Conservation (phyloP, 2,888 invertebrate genomes). For the Malachius bipustulatus region DNA sequence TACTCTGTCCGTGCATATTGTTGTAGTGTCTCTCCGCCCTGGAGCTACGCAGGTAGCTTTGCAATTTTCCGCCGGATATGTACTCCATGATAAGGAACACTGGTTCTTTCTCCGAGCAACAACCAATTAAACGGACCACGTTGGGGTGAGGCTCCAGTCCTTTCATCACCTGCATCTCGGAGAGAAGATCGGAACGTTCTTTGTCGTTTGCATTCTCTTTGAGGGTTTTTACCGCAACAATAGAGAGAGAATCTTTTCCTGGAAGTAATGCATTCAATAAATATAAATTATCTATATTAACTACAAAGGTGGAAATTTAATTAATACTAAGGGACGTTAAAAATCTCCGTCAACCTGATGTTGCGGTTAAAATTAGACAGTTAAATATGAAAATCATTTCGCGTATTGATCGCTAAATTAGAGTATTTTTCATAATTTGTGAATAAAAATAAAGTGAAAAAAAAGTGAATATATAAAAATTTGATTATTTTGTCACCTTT, state of each 20-base stretch:
- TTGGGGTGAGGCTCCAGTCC: constrained; percentile 82
- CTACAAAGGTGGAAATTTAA: no score
- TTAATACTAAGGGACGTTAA: no score
- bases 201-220: constrained; percentile 85
- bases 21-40: constrained; percentile 74
- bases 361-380: no score
- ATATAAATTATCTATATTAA: no score
- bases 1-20: constrained; percentile 64
- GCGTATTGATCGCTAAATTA: no score
- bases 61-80: constrained; percentile 77
- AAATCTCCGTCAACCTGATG: no score
- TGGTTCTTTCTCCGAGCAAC: constrained; percentile 85
- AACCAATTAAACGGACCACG: constrained; percentile 76
- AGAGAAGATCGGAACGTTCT: constrained; percentile 74
- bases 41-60: constrained; percentile 75
- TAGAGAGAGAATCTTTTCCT: constrained; percentile 61
- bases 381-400: no score
- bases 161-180: constrained; percentile 86
- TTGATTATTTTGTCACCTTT: no score
- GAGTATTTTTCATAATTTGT: no score
- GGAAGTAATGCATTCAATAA: no score
- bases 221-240: constrained; percentile 89
- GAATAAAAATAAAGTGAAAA: no score
- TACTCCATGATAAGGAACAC: constrained; percentile 88
- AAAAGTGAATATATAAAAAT: no score